Percentiles rank a stretch among this genome's conserved stretches.
These are phyloP conservation scores for Deilephila porcellus DNA, from an alignment of 2,888 invertebrate genomes.

Conservation along the genomic window DNA sequence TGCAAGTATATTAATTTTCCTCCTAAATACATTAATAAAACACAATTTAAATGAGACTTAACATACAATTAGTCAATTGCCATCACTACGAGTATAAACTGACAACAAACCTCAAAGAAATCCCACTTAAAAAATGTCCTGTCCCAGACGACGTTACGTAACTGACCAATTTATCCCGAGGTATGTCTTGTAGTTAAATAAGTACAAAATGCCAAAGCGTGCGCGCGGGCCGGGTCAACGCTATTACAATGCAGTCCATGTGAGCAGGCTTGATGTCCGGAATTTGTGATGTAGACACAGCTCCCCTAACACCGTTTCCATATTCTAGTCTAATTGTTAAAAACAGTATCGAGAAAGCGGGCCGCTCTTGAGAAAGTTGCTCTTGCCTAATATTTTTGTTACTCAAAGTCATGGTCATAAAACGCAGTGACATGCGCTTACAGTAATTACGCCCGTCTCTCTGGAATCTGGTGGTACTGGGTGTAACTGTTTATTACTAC, in stretches of 20 bases:
- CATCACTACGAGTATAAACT: not conserved
- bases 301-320: constrained; percentile 61
- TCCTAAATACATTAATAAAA: constrained; percentile 1
- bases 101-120: not conserved
- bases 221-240: constrained; percentile 46
- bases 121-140: constrained; percentile 1
- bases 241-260: constrained; percentile 74
- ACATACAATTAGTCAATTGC: not conserved
- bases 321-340: constrained; percentile 27
- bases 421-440: constrained; percentile 9
- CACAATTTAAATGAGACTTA: not conserved
- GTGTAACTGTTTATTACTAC: not conserved
- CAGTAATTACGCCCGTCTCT: not conserved
- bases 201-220: constrained; percentile 63
- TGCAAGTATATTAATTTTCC: too few species aligned
- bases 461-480: not conserved
- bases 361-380: not conserved
- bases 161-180: constrained; percentile 24
- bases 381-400: constrained; percentile 8
- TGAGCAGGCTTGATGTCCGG: constrained; percentile 58
- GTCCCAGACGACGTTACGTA: constrained; percentile 21
- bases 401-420: constrained; percentile 4
- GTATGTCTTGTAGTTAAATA: constrained; percentile 41
- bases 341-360: constrained; percentile 30
- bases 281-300: constrained; percentile 67